These are phyloP conservation scores for Neodiprion fabricii DNA, from an alignment of 1,140 invertebrate species.

Conservation along the genomic window DNA sequence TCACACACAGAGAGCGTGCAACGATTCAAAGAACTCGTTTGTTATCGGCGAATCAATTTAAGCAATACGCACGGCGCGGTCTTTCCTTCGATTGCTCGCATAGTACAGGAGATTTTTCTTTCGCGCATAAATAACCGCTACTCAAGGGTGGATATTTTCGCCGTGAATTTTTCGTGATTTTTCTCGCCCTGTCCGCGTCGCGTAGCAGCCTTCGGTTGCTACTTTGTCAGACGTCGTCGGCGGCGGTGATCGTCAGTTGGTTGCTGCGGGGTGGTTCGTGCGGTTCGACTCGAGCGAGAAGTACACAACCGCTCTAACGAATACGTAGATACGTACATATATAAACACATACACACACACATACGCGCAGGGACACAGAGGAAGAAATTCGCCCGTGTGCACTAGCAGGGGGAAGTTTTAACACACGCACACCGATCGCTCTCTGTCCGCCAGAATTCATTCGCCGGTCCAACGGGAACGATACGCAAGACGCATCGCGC, in stretches of 20 bases:
- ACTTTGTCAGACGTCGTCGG: no score
- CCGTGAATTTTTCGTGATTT: no score
- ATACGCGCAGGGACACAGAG: slow-evolving; percentile 18
- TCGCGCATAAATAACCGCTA: no score
- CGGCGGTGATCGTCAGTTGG: neutral
- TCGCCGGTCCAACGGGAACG: slow-evolving; percentile 52
- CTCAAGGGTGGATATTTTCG: no score
- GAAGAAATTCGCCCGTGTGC: no score
- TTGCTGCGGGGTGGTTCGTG: slow-evolving; percentile 36
- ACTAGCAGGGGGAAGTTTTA: neutral
- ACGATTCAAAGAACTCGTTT: no score
- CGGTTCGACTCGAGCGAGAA: slow-evolving; percentile 24
- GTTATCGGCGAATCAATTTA: no score
- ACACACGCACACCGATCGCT: slow-evolving; percentile 24
- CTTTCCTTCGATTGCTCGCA: neutral
- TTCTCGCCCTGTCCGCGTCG: no score
- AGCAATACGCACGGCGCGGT: neutral
- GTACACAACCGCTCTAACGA: slow-evolving; percentile 30
- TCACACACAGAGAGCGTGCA: no score
- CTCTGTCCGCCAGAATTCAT: slow-evolving; percentile 36
- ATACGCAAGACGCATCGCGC: slow-evolving; percentile 43
- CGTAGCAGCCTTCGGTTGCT: no score
- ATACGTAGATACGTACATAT: slow-evolving; percentile 30
- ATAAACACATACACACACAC: slow-evolving; percentile 30
- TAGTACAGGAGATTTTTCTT: no score